Base-by-base conservation (phyloP, 1,140 invertebrate species). In the Radopholus similis region DNA sequence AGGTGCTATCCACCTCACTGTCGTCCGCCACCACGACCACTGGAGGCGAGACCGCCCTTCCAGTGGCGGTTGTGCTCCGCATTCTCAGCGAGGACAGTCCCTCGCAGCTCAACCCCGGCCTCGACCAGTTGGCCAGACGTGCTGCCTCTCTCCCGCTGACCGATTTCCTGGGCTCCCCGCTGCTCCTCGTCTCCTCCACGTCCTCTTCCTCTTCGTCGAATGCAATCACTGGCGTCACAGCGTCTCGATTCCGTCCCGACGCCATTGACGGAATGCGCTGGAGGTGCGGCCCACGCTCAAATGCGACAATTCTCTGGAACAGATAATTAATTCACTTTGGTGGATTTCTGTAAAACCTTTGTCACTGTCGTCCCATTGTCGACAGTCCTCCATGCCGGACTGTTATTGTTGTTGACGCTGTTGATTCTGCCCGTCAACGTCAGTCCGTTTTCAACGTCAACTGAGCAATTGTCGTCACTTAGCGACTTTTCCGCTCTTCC, bases 41-140 rank as follows among this genome's bases (percentile, higher is more conserved):
- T 5, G 38, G n/a, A 28, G 9, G 2, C 13, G 34, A 28, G 1
- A 51, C 23, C 8, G 6, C 13, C 28, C 34, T 32, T 53, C 34
- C 0, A 30, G 49, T 53, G 13, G 47, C 0, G 13, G 15, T 11
- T 2, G 13, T 5, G 9, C 15, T 23, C 4, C 28, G 21, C 11
- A 9, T 40, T 8, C 15, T 21, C 30, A 47, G 58, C 28, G 34
- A n/a, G 1, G 38, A 47, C 47, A 73, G 34, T 8, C 37, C 74
- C 26, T 75, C 56, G 34, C 51, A 59, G 40, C 59, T 68, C n/a
- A 69, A 58, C 28, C 72, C 75, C 23, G 67, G 63, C 40, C 63
- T 51, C 6, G 69, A 57, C 77, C 77, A 79, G 49, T 77, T 78
- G 2, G 77, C 77, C 26, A 79, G 65, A 35, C 78, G 56, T 49